phyloP scores from a whole-genome alignment of 2,888 invertebrate genomes.

The Tiliacea citrago region DNA sequence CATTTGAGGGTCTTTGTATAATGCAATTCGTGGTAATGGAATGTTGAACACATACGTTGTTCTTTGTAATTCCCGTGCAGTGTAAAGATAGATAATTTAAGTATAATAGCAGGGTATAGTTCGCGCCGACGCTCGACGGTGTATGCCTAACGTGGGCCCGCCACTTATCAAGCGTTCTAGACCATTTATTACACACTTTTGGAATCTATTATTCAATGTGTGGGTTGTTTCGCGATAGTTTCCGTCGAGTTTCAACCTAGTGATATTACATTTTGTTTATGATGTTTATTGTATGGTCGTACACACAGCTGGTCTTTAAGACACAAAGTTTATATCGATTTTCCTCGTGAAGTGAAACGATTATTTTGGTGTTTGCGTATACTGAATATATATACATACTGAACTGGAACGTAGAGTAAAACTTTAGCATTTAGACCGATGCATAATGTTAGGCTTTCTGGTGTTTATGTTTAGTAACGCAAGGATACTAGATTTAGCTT shows the following conservation, averaged over 20 bases:
- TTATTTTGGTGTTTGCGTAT: neutral
- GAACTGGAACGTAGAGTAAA: neutral
- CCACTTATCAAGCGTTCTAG: constrained; percentile 59
- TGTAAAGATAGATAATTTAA: constrained; percentile 41
- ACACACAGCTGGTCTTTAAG: constrained; percentile 15
- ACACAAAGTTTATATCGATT: constrained; percentile 13
- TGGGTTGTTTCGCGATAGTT: constrained; percentile 62
- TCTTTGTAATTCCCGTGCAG: constrained; percentile 15
- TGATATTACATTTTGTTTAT: constrained; percentile 45
- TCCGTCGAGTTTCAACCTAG: constrained; percentile 47
- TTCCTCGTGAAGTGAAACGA: neutral
- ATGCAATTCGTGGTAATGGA: constrained; percentile 39
- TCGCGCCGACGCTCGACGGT: constrained; percentile 36
- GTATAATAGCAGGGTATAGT: constrained; percentile 52
- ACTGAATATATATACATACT: too few species aligned
- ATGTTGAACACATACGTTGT: constrained; percentile 22
- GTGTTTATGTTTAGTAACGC: neutral
- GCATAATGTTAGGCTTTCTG: neutral
- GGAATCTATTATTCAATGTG: constrained; percentile 63
- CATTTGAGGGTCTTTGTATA: constrained; percentile 19
- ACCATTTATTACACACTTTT: constrained; percentile 63
- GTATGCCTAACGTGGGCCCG: constrained; percentile 46
- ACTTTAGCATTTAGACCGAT: neutral
- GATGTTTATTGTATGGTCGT: constrained; percentile 11
- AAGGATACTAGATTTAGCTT: too few species aligned